Conservation (phyloP, 2,888 invertebrate species). For the Acronicta leporina region DNA sequence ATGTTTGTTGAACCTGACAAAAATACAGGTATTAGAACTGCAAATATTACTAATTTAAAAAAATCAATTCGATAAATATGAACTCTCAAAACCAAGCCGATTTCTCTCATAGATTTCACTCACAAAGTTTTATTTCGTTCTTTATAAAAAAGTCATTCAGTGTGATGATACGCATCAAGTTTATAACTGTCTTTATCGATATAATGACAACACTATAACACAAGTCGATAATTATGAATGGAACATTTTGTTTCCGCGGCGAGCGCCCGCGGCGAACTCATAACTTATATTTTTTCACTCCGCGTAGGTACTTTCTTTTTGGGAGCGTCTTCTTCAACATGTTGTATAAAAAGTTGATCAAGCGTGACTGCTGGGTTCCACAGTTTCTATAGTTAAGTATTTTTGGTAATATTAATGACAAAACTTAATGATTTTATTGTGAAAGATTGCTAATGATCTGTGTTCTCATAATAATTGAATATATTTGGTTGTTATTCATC, state of each 20-base stretch:
- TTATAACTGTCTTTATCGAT: slow-evolving; percentile 61
- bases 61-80: too few relatives aligned
- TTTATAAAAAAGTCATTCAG: slow-evolving; percentile 25
- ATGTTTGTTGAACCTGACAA: too few relatives aligned
- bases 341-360: slow-evolving; percentile 61
- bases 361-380: slow-evolving; percentile 31
- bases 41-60: too few relatives aligned
- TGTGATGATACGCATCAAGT: slow-evolving; percentile 35
- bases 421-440: too few relatives aligned
- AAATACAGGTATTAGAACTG: too few relatives aligned
- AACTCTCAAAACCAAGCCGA: neutral
- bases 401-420: neutral
- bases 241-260: slow-evolving; percentile 79
- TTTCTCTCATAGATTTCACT: neutral
- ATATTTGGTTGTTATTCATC: too few relatives aligned
- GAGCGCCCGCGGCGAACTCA: slow-evolving; percentile 71
- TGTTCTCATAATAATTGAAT: too few relatives aligned
- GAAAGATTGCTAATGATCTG: too few relatives aligned
- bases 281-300: slow-evolving; percentile 75
- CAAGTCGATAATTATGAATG: slow-evolving; percentile 84
- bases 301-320: slow-evolving; percentile 77
- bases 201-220: slow-evolving; percentile 71
- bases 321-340: slow-evolving; percentile 82
- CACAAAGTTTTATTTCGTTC: neutral
- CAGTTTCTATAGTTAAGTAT: neutral